phyloP scores from a whole-genome alignment of 2,888 invertebrate species.

The Drosophila histrio region DNA sequence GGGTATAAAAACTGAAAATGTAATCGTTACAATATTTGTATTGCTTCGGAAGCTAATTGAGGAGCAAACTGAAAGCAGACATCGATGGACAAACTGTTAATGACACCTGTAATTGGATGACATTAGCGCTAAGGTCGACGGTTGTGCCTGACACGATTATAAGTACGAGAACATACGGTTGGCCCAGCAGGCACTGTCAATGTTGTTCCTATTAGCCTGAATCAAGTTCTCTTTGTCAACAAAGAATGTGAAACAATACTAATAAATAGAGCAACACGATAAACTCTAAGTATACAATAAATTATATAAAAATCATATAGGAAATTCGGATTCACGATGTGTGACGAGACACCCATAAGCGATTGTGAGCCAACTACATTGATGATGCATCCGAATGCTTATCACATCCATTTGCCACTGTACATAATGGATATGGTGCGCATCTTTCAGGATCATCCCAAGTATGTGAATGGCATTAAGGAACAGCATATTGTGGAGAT shows the following conservation, averaged over 20 bases:
- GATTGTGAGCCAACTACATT: slow-evolving; percentile 76
- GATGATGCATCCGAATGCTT: slow-evolving; percentile 69
- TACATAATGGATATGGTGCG: slow-evolving; percentile 82
- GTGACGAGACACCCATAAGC: slow-evolving; percentile 56
- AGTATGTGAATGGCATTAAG: slow-evolving; percentile 75
- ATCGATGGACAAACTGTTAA: slow-evolving; percentile 70
- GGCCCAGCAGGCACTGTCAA: slow-evolving; percentile 34
- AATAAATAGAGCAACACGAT: background rate
- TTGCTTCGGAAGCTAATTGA: slow-evolving; percentile 58
- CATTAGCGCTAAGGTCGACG: slow-evolving; percentile 59
- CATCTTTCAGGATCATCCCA: slow-evolving; percentile 82
- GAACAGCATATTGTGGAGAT: slow-evolving; percentile 77
- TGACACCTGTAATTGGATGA: slow-evolving; percentile 81
- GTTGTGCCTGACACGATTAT: slow-evolving; percentile 2
- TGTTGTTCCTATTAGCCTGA: background rate
- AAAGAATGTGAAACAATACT: background rate
- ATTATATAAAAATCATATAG: background rate
- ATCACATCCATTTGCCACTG: slow-evolving; percentile 79
- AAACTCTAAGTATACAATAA: background rate
- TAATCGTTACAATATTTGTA: slow-evolving; percentile 76
- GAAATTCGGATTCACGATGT: slow-evolving; percentile 37
- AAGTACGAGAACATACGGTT: background rate
- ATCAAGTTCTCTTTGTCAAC: background rate
- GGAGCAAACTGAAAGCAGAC: slow-evolving; percentile 62
- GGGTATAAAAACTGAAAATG: slow-evolving; percentile 47